These are phyloP conservation scores for Cryptophagus acutangulus DNA, from an alignment of 2,888 invertebrate species.

Conservation along the genomic window DNA sequence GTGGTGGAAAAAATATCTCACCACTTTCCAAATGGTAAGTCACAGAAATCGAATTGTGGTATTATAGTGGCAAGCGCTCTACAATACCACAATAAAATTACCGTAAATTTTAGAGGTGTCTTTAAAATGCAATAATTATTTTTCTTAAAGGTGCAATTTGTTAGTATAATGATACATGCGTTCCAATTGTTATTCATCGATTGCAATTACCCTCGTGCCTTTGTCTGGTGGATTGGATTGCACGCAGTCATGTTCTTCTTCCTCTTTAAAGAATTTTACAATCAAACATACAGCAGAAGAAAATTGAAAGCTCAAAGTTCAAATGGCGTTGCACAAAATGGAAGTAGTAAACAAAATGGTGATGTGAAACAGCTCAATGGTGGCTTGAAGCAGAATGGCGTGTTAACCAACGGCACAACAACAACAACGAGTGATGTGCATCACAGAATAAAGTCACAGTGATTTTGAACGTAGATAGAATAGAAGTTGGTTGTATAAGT, in stretches of 20 bases:
- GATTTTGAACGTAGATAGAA: too few species aligned
- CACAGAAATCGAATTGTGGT: neutral
- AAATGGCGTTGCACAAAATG: too few species aligned
- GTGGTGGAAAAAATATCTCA: constrained; percentile 96
- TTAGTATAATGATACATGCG: constrained; percentile 85
- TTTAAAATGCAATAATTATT: constrained; percentile 5
- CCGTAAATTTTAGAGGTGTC: constrained; percentile 2
- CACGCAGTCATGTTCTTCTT: constrained; percentile 95
- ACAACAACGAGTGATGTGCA: too few species aligned
- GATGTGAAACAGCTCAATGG: too few species aligned
- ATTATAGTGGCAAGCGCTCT: too few species aligned
- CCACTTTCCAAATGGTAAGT: constrained; percentile 83
- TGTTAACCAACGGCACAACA: too few species aligned
- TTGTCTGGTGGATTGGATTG: constrained; percentile 93
- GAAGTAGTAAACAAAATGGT: too few species aligned
- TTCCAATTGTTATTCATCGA: constrained; percentile 87
- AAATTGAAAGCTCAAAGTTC: too few species aligned
- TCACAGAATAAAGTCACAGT: too few species aligned
- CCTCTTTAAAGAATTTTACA: constrained; percentile 92
- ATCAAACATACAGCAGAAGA: constrained; percentile 64
- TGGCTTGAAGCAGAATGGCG: too few species aligned
- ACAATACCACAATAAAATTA: too few species aligned
- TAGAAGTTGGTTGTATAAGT: too few species aligned
- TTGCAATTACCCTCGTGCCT: constrained; percentile 90
- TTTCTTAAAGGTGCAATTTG: constrained; percentile 72